Percentiles rank a stretch among this genome's conserved stretches.
Conservation (phyloP, 37 sponge, comb jelly and placozoan genomes). For the Halichondria panicea region DNA sequence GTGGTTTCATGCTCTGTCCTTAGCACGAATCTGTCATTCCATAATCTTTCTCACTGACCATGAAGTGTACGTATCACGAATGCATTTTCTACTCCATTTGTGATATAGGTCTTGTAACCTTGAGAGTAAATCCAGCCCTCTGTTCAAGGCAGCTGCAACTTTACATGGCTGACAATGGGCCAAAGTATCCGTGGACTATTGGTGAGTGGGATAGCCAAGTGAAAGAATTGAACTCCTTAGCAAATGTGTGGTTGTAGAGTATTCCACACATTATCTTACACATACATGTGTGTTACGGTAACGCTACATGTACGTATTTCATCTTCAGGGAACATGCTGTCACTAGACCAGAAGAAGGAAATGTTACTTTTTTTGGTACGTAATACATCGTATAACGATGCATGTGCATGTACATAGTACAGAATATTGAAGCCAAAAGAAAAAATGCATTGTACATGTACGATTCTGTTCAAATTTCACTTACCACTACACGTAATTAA, state of each 20-base stretch:
- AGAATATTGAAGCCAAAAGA: too few relatives aligned
- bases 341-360: slow-evolving; percentile 39
- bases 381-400: too few relatives aligned
- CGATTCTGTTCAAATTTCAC: too few relatives aligned
- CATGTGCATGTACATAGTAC: too few relatives aligned
- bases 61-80: too few relatives aligned
- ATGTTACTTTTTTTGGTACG: slow-evolving; percentile 63
- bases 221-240: not conserved
- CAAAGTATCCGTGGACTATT: slow-evolving; percentile 59
- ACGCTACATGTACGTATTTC: not conserved
- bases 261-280: not conserved
- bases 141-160: slow-evolving; percentile 16
- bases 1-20: too few relatives aligned
- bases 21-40: too few relatives aligned
- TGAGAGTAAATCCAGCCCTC: slow-evolving; percentile 1
- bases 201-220: slow-evolving; percentile 10
- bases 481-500: too few relatives aligned
- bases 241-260: not conserved
- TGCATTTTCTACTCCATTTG: slow-evolving; percentile 20
- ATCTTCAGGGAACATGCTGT: slow-evolving; percentile 32
- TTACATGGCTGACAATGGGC: slow-evolving; percentile 46
- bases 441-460: too few relatives aligned
- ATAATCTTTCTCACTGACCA: too few relatives aligned
- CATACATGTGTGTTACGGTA: not conserved
- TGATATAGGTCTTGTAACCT: slow-evolving; percentile 8